Base-by-base conservation (phyloP, 1,140 invertebrate species). In the Cecropterus lyciades region DNA sequence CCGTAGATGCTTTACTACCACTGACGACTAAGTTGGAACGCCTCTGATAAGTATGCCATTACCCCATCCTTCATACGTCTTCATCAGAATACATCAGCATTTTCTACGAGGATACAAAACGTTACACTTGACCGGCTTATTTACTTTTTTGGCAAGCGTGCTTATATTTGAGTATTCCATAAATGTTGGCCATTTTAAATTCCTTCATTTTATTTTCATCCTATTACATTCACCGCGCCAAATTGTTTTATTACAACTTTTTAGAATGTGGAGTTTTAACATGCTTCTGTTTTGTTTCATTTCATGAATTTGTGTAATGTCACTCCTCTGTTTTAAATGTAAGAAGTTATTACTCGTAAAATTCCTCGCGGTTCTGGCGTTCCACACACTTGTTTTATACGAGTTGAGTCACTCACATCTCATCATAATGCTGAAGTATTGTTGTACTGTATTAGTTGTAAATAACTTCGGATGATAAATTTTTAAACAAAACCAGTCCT, bases 171-270 rank as follows among this genome's bases (percentile, higher is more conserved):
- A 72, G 72, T 64, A 82, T 80, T 82, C 65, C 70, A 79, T 71
- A 75, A 87, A 82, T 69, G 77, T 78, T 66, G 53, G 71, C 76
- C 73, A 72, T 81, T 87, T 80, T 67, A 79, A 77, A 84, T 84
- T 80, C 73, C 74, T 82, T 78, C 68, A 27, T 77, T 79, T 80
- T 73, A 79, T 82, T 87, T 80, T 82, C 77, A 80, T 78, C 62
- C 72, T 74, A 79, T 84, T 76, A 80, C 80, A 75, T 70, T 56
- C 70, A 67, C 70, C 70, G 72, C 73, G 79, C 73, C 72, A 79
- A 75, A 84, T 87, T 84, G 82, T 87, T 87, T 85, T 80, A 85
- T 76, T 80, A 77, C 65, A 77, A 77, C 77, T 80, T 79, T 80
- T 80, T 72, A 77, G 74, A 78, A 80, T 79, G 80, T 76, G 68